Evolutionary conservation across 2,888 invertebrate genomes (phyloP).

Genomic region (Apoderus coryli): DNA sequence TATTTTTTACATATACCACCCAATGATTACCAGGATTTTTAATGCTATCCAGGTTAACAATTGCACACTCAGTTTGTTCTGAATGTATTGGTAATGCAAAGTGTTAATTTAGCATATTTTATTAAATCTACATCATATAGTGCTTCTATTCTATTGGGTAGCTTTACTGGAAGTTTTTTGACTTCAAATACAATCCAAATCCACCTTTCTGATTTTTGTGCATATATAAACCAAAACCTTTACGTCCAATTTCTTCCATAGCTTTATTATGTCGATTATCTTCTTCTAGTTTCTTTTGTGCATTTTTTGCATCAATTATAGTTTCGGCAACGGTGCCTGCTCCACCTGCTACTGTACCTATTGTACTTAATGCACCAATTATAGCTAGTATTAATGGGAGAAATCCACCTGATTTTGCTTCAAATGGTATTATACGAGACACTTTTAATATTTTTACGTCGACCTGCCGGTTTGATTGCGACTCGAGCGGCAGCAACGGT

Average conservation of each 20-base stretch:
- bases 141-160: constrained; percentile 14
- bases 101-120: constrained; percentile 13
- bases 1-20: constrained; percentile 4
- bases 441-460: too few relatives aligned
- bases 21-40: constrained; percentile 4
- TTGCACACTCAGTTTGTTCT: too few relatives aligned
- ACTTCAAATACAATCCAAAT: constrained; percentile 15
- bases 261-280: constrained; percentile 24
- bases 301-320: constrained; percentile 23
- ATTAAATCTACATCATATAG: constrained; percentile 13
- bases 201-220: constrained; percentile 18
- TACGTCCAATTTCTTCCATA: constrained; percentile 24
- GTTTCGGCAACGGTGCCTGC: constrained; percentile 25
- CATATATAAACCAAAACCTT: constrained; percentile 21
- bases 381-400: neutral
- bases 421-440: too few relatives aligned
- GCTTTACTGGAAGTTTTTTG: too few relatives aligned
- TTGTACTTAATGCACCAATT: neutral
- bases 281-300: constrained; percentile 23
- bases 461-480: too few relatives aligned
- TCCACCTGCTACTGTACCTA: constrained; percentile 18
- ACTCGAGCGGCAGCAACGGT: too few relatives aligned
- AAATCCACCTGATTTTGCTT: neutral
- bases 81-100: too few relatives aligned
- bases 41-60: too few relatives aligned